phyloP scores from a whole-genome alignment of 2,113 vertebrate species.

The Phaetusa simplex region DNA sequence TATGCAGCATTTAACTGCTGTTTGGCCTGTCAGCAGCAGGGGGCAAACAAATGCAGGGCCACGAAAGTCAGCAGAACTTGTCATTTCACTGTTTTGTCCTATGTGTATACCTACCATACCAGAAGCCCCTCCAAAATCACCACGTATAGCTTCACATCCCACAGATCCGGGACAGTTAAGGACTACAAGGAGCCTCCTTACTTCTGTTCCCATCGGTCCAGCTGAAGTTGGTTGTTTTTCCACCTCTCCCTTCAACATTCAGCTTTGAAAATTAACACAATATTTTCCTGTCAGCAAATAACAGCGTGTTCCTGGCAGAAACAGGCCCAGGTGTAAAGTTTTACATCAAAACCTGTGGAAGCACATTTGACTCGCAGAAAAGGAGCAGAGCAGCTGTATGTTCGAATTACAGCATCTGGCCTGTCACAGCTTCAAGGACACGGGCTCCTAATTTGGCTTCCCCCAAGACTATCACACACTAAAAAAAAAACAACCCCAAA shows the following conservation, averaged over 20 bases:
- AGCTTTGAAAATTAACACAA: not conserved
- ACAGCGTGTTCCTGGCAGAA: not conserved
- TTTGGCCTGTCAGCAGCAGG: not conserved
- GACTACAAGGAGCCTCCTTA: not conserved
- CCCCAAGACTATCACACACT: not conserved
- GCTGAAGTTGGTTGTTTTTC: not conserved
- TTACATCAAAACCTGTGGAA: not conserved
- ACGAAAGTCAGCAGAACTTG: not conserved
- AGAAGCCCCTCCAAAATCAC: not conserved
- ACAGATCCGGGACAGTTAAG: rapidly evolving
- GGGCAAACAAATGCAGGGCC: not conserved
- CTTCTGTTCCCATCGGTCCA: not conserved
- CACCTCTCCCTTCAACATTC: not conserved
- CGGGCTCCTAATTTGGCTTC: rapidly evolving
- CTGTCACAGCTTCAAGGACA: too few relatives aligned
- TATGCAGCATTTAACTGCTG: not conserved
- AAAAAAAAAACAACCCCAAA: not conserved
- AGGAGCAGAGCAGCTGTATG: rapidly evolving
- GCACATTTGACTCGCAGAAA: not conserved
- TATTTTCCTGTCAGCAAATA: not conserved
- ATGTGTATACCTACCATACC: too few relatives aligned
- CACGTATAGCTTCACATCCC: not conserved
- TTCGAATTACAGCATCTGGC: not conserved
- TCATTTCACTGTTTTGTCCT: not conserved
- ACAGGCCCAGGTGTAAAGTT: not conserved